Evolutionary conservation across 2,888 invertebrate genomes (phyloP).

Genomic region (Yponomeuta plumbellus): DNA sequence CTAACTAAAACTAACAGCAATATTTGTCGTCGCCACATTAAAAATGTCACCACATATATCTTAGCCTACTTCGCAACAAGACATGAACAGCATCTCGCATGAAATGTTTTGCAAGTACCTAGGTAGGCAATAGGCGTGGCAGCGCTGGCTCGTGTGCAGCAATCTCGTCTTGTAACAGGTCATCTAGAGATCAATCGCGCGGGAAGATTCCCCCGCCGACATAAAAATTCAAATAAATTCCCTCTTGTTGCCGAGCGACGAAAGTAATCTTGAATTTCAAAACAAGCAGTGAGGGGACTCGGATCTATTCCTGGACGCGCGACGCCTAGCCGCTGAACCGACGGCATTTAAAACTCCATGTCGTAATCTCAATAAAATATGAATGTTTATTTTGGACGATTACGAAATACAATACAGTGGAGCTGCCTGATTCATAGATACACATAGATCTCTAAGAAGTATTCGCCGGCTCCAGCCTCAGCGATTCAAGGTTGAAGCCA

Average conservation of each 20-base stretch:
- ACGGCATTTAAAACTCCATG: constrained; percentile 55
- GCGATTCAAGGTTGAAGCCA: constrained; percentile 54
- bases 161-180: constrained; percentile 21
- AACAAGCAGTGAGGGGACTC: constrained; percentile 47
- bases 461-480: constrained; percentile 49
- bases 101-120: neutral
- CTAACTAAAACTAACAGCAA: neutral
- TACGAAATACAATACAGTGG: constrained; percentile 59
- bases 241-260: constrained; percentile 12
- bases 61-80: neutral
- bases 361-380: constrained; percentile 73
- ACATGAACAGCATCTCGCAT: neutral
- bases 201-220: constrained; percentile 19
- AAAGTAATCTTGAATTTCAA: constrained; percentile 36
- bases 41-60: neutral
- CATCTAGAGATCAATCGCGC: constrained; percentile 16
- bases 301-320: constrained; percentile 52
- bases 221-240: constrained; percentile 34
- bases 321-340: constrained; percentile 36
- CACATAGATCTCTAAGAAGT: constrained; percentile 60
- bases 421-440: constrained; percentile 36
- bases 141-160: neutral
- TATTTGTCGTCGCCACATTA: neutral
- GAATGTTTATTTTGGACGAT: constrained; percentile 70
- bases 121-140: neutral